Base-by-base conservation (phyloP, 2,888 invertebrate species). In the Azorinus chamasolen region DNA sequence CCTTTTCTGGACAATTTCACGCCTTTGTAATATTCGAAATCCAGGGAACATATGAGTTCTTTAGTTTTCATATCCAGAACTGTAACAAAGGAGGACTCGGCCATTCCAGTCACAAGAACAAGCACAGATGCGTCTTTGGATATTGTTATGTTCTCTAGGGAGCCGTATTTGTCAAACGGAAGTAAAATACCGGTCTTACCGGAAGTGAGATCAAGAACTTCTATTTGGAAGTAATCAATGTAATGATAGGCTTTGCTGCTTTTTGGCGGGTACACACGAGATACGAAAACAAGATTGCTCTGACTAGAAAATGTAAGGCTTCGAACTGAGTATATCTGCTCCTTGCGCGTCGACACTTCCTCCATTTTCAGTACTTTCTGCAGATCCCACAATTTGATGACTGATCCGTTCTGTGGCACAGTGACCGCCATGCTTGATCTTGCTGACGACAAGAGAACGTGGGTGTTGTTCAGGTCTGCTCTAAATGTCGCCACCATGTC, bases 211-310 rank as follows among this genome's bases (percentile, higher is more conserved):
- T 81, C 71, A 18, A 81, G 59, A 2, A 69, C 64, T 27, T 89
- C 88, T 14, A 89, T 73, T 3, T 88, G 87, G 63, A 86, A 89
- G 55, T 78, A 85, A 66, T 88, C 86, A 39, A 87, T 79, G 64
- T 73, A 86, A 59, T 88, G 86, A 66, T 87, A 88, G 2, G 84
- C 85, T 41, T 74, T 75, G 12, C 70, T 72, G 51, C 79, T 84
- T 61, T 83, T 83, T 16, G 72, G 81, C n/a, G 77, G 72, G 18
- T 72, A 62, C 2, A 81, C 74, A 12, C 72, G 69, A 1, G 74
- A 71, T 43, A 81, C 27, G 43, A 81, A 81, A 22, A 78, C 57
- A 1, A 69, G 25, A 48, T 75, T 81, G 43, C 78, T 78, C 22
- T 78, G 68, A 22, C 57, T 78, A 0, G 74, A 72, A 41, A 74